Conservation (phyloP, 2,113 vertebrate genomes). For the Clarias batrachus region DNA sequence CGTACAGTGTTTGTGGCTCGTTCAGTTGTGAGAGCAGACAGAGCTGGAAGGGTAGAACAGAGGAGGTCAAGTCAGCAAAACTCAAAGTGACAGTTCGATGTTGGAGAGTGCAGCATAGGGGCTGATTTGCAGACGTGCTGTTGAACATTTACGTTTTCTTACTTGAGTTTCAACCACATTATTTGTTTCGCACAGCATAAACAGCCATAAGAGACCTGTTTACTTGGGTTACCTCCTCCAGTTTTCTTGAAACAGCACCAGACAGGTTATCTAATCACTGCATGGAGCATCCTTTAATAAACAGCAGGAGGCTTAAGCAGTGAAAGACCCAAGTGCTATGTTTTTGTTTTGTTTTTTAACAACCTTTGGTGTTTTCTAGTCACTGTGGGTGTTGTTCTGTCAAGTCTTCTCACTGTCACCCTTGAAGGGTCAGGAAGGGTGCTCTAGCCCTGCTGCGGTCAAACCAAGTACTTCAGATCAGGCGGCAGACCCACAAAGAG, state of each 20-base stretch:
- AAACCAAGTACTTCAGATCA: conserved; percentile 44
- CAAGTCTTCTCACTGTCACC: conserved; percentile 66
- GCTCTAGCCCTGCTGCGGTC: not conserved
- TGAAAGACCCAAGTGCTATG: not conserved
- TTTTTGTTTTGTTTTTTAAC: conserved; percentile 20
- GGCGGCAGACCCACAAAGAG: conserved; percentile 38
- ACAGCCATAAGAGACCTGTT: not conserved
- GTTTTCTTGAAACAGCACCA: not conserved
- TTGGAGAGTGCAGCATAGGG: not conserved
- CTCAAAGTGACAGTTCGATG: conserved; percentile 19
- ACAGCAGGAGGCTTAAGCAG: not conserved
- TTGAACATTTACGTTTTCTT: not conserved
- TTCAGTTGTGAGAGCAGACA: conserved; percentile 28
- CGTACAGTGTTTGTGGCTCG: not conserved
- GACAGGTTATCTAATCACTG: not conserved
- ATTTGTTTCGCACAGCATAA: not conserved
- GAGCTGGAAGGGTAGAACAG: conserved; percentile 27
- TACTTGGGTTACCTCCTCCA: not conserved
- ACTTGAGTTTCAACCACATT: not conserved
- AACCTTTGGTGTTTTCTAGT: conserved; percentile 47
- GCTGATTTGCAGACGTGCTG: not conserved
- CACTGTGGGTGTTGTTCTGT: conserved; percentile 68
- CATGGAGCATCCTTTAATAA: not conserved
- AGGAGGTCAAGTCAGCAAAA: conserved; percentile 34
- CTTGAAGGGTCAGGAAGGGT: conserved; percentile 40